These are phyloP conservation scores for Patiria miniata DNA, from an alignment of 35 echinoderm and acorn worm species.

Conservation along the genomic window DNA sequence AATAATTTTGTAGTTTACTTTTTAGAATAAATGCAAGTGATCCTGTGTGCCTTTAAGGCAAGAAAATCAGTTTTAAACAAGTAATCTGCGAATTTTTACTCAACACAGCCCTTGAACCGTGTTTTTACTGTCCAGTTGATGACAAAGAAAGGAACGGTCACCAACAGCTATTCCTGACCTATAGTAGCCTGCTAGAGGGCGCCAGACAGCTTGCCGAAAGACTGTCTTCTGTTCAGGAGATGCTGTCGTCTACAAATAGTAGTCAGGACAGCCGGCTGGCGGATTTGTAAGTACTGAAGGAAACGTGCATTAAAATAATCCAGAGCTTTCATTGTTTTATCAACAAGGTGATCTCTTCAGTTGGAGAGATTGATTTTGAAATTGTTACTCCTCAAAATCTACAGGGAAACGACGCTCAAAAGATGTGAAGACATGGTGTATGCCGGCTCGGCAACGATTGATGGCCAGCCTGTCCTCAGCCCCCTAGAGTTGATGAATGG, in stretches of 20 bases:
- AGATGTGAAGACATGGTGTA: conserved; percentile 87
- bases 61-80: too few species aligned
- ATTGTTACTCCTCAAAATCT: too few species aligned
- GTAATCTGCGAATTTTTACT: too few species aligned
- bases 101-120: too few species aligned
- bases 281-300: conserved; percentile 59
- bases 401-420: conserved; percentile 65
- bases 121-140: not conserved
- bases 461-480: conserved; percentile 69
- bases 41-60: too few species aligned
- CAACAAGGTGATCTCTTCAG: too few species aligned
- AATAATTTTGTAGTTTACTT: too few species aligned
- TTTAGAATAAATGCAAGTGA: too few species aligned
- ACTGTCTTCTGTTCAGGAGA: conserved; percentile 46
- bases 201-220: conserved; percentile 50
- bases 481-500: conserved; percentile 72
- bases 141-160: conserved; percentile 11
- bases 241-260: conserved; percentile 21
- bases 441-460: conserved; percentile 68
- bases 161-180: conserved; percentile 90
- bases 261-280: conserved; percentile 66
- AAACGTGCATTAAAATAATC: too few species aligned
- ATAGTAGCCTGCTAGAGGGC: conserved; percentile 56
- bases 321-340: not conserved
- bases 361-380: too few species aligned